These are phyloP conservation scores for Linepithema humile DNA, from an alignment of 1,140 invertebrate genomes.

Conservation along the genomic window DNA sequence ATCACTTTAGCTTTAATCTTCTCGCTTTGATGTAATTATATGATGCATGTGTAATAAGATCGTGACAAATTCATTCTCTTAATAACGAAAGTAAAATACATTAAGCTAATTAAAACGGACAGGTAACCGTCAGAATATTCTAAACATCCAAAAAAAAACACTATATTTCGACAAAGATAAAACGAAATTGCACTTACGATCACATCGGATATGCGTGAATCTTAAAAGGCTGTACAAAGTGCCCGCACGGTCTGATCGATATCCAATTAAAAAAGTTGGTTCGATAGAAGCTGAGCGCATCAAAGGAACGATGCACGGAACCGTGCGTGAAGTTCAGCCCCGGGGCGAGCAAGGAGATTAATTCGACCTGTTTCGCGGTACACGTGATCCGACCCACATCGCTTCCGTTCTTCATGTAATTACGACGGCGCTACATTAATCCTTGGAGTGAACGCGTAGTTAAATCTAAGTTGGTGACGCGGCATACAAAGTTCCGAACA, in stretches of 20 bases:
- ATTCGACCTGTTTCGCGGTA: constrained; percentile 64
- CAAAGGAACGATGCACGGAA: constrained; percentile 35
- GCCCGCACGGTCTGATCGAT: not conserved
- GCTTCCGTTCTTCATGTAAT: constrained; percentile 66
- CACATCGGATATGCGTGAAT: not conserved
- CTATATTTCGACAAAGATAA: not conserved
- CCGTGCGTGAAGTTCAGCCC: constrained; percentile 20
- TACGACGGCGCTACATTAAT: constrained; percentile 70
- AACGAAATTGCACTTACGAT: not conserved
- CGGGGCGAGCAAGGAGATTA: constrained; percentile 60
- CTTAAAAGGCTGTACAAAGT: not conserved
- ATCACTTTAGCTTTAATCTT: not conserved
- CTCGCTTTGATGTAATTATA: not conserved
- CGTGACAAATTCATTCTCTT: not conserved
- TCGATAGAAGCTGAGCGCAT: constrained; percentile 1
- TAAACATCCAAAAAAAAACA: not conserved
- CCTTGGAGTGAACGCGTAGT: constrained; percentile 67
- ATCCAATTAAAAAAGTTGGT: constrained; percentile 41
- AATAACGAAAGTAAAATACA: not conserved
- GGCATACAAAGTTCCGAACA: constrained; percentile 63
- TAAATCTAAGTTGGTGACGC: constrained; percentile 69
- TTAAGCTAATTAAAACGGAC: not conserved
- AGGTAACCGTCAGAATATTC: not conserved
- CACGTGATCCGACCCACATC: constrained; percentile 58
- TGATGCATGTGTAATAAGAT: not conserved